Conservation (phyloP, 2,113 vertebrate genomes). For the Xenopus laevis region DNA sequence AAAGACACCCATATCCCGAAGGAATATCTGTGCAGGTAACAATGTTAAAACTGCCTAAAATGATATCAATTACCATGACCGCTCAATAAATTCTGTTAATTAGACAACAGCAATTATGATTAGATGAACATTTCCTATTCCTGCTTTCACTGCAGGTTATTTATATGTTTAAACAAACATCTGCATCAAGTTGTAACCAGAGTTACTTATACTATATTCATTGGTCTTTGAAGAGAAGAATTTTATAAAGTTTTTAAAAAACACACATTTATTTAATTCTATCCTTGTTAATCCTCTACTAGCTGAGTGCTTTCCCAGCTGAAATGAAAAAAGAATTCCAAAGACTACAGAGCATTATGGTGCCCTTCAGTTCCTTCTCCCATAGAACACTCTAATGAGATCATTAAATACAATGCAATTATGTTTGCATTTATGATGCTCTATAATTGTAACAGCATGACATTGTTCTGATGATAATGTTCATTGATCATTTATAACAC, state of each 20-base stretch:
- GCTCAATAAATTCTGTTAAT: slow-evolving; percentile 23
- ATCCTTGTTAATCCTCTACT: slow-evolving; percentile 28
- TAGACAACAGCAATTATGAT: slow-evolving; percentile 14
- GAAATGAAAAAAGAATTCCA: slow-evolving; percentile 14
- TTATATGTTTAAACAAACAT: slow-evolving; percentile 32
- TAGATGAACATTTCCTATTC: slow-evolving; percentile 14
- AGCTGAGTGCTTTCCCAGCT: slow-evolving; percentile 15
- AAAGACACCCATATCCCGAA: neutral
- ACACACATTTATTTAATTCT: slow-evolving; percentile 11
- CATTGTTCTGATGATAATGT: slow-evolving; percentile 62
- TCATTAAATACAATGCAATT: slow-evolving; percentile 61
- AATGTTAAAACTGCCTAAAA: neutral
- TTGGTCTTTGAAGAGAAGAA: slow-evolving; percentile 21
- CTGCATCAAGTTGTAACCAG: slow-evolving; percentile 17
- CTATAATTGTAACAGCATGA: slow-evolving; percentile 61
- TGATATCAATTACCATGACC: slow-evolving; percentile 1
- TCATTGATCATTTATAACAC: slow-evolving; percentile 66
- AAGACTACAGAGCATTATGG: slow-evolving; percentile 35
- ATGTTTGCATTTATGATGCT: slow-evolving; percentile 61
- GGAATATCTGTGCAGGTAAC: neutral
- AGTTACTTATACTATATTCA: slow-evolving; percentile 19
- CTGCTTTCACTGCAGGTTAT: slow-evolving; percentile 14
- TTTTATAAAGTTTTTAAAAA: slow-evolving; percentile 18
- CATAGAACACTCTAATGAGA: slow-evolving; percentile 42
- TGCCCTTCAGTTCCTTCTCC: slow-evolving; percentile 31